These are phyloP conservation scores for Aldrovandia affinis DNA, from an alignment of 2,797 vertebrate genomes.

Conservation along the genomic window DNA sequence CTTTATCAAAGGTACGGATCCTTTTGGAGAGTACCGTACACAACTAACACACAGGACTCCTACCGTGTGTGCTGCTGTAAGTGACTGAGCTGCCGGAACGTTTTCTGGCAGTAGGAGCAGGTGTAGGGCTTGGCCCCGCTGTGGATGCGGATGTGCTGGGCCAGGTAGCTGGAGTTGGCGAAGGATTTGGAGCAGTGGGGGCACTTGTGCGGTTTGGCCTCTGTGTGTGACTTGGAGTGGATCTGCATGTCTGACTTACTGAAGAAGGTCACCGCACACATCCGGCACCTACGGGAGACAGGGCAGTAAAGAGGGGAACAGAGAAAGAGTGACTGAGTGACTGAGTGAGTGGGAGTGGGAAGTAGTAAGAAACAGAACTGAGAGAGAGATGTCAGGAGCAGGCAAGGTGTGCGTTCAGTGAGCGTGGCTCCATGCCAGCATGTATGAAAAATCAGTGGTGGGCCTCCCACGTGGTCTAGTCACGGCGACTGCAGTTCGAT, in stretches of 20 bases:
- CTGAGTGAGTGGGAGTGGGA: background rate
- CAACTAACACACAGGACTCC: constrained; percentile 5
- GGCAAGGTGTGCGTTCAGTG: too few relatives aligned
- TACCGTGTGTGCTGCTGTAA: constrained; percentile 99
- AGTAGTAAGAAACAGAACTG: background rate
- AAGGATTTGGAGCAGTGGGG: constrained; percentile 99
- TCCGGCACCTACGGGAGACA: constrained; percentile 82
- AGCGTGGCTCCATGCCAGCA: too few relatives aligned
- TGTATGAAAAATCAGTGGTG: too few relatives aligned
- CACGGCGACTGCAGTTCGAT: too few relatives aligned
- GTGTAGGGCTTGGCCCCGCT: constrained; percentile 97
- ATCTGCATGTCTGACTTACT: constrained; percentile 99
- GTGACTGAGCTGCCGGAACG: constrained; percentile 98
- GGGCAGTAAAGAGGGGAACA: too few relatives aligned
- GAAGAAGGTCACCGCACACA: constrained; percentile 98
- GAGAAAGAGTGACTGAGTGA: background rate
- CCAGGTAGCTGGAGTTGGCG: constrained; percentile 99
- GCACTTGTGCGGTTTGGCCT: constrained; percentile 99
- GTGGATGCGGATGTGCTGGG: constrained; percentile 98
- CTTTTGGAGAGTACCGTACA: too few relatives aligned
- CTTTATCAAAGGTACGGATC: too few relatives aligned
- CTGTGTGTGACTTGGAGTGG: constrained; percentile 94
- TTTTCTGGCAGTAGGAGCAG: constrained; percentile 98
- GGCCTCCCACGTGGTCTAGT: too few relatives aligned
- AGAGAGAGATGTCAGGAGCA: background rate